Conservation (phyloP, 2,888 invertebrate genomes). For the Agriopis aurantiaria region DNA sequence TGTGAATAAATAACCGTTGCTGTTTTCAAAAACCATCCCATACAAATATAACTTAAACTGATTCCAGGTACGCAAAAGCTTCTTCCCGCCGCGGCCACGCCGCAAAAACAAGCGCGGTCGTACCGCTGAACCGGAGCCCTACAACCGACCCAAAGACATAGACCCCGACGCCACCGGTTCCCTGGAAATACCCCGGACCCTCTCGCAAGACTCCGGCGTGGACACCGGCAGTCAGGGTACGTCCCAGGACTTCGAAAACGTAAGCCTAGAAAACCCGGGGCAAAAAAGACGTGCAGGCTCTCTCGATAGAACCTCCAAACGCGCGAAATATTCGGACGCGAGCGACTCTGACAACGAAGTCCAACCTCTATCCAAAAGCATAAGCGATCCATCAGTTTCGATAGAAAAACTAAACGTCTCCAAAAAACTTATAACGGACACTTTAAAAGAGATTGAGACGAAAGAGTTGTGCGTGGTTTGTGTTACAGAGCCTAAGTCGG, state of each 20-base stretch:
- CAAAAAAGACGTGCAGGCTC: slow-evolving; percentile 40
- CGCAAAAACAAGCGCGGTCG: slow-evolving; percentile 66
- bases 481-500: slow-evolving; percentile 87
- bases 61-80: slow-evolving; percentile 88
- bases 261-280: slow-evolving; percentile 10
- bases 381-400: slow-evolving; percentile 75
- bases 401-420: slow-evolving; percentile 60
- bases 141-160: slow-evolving; percentile 53
- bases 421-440: slow-evolving; percentile 60
- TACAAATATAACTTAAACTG: background rate
- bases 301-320: slow-evolving; percentile 52
- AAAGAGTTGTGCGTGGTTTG: slow-evolving; percentile 87
- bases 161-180: slow-evolving; percentile 44
- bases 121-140: slow-evolving; percentile 87
- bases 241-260: slow-evolving; percentile 25
- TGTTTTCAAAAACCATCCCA: background rate
- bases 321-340: slow-evolving; percentile 63
- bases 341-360: slow-evolving; percentile 62
- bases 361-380: slow-evolving; percentile 68
- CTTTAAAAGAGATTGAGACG: slow-evolving; percentile 61
- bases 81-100: slow-evolving; percentile 89
- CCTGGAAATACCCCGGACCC: slow-evolving; percentile 46
- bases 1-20: too few relatives aligned
- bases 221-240: slow-evolving; percentile 65
- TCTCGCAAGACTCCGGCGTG: slow-evolving; percentile 72